Conservation (phyloP, 2,113 vertebrate genomes). For the Neofelis nebulosa region DNA sequence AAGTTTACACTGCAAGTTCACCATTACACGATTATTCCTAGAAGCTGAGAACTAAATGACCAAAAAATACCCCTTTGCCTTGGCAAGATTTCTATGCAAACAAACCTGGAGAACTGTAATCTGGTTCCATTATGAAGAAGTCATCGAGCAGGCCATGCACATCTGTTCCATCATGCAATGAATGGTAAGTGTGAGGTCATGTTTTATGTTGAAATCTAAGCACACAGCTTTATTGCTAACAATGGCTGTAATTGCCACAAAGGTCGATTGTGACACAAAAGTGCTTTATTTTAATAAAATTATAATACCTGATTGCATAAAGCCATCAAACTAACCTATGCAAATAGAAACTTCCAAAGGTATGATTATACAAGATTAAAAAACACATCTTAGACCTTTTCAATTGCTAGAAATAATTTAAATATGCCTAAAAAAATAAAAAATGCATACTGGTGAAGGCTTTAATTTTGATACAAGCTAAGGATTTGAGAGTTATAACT, state of each 20-base stretch:
- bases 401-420: neutral
- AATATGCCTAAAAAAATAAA: conserved; percentile 19
- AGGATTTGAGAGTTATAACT: neutral
- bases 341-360: neutral
- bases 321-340: neutral
- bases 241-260: conserved; percentile 60
- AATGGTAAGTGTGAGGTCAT: conserved; percentile 6
- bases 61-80: neutral
- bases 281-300: conserved; percentile 44
- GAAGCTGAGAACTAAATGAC: neutral
- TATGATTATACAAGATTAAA: conserved; percentile 12
- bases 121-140: neutral
- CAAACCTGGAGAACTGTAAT: neutral
- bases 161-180: neutral
- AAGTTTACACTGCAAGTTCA: neutral
- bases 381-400: neutral
- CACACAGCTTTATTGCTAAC: conserved; percentile 47
- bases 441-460: neutral
- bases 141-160: neutral
- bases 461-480: conserved; percentile 34
- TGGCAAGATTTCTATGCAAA: neutral
- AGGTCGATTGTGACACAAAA: conserved; percentile 68
- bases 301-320: neutral
- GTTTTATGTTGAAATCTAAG: conserved; percentile 13
- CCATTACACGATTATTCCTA: neutral